phyloP scores from a whole-genome alignment of 2,888 invertebrate genomes.

The Synanthedon myopaeformis region DNA sequence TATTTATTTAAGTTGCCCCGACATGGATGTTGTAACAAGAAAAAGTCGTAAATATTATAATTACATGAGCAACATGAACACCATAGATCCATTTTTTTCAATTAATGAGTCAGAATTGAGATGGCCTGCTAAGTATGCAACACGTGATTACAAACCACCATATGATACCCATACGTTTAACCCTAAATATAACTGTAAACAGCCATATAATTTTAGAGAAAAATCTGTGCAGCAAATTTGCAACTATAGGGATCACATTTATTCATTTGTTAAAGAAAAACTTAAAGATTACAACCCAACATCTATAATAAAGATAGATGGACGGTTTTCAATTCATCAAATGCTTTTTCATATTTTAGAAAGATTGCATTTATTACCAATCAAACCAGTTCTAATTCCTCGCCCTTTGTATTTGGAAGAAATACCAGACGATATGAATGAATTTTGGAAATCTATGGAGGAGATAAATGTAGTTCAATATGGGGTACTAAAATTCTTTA shows the following conservation, averaged over 20 bases:
- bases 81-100: conserved; percentile 22
- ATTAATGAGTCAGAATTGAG: conserved; percentile 21
- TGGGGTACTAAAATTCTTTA: conserved; percentile 33
- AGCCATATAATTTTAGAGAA: conserved; percentile 52
- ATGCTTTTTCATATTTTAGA: conserved; percentile 63
- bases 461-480: conserved; percentile 30
- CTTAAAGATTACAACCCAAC: conserved; percentile 66
- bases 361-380: conserved; percentile 35
- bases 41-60: conserved; percentile 37
- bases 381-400: conserved; percentile 44
- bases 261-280: conserved; percentile 59
- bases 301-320: conserved; percentile 70
- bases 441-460: conserved; percentile 47
- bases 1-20: conserved; percentile 67
- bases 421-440: conserved; percentile 40
- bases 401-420: conserved; percentile 48
- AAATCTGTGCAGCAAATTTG: conserved; percentile 60
- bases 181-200: conserved; percentile 55
- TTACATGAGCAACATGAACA: conserved; percentile 24
- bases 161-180: conserved; percentile 28
- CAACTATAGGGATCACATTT: conserved; percentile 51
- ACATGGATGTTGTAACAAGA: conserved; percentile 61
- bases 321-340: conserved; percentile 47
- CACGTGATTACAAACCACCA: conserved; percentile 26
- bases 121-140: conserved; percentile 43